These are phyloP conservation scores for Mormyrops attenuatus DNA, from an alignment of 2,797 vertebrate species.

Conservation along the genomic window DNA sequence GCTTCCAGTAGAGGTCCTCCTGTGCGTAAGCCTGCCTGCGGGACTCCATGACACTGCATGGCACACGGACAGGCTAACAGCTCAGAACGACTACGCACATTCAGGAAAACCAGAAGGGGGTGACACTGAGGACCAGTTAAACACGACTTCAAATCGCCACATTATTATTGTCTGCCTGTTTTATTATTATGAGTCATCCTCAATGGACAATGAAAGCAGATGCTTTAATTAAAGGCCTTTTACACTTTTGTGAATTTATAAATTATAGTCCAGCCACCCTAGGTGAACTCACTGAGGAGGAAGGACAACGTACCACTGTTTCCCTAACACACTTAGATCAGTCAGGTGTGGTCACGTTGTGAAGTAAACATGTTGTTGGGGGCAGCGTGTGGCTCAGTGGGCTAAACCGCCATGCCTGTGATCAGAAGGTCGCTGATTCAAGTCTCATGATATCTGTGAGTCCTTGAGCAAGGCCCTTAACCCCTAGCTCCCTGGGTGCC, in stretches of 20 bases:
- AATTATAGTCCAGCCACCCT: neutral
- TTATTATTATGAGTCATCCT: neutral
- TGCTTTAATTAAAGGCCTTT: neutral
- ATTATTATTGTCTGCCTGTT: neutral
- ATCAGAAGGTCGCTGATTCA: neutral
- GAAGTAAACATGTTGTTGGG: neutral
- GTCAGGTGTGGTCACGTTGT: neutral
- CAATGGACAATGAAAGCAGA: neutral
- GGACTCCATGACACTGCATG: conserved; percentile 59
- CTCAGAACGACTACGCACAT: neutral
- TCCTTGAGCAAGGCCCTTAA: neutral
- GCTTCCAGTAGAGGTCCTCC: conserved; percentile 64
- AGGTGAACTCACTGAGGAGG: neutral
- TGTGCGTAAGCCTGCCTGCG: conserved; percentile 57
- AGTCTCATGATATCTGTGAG: neutral
- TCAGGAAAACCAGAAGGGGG: neutral
- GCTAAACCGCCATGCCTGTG: neutral
- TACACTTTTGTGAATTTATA: neutral
- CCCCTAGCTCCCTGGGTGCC: neutral
- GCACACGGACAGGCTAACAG: conserved; percentile 2
- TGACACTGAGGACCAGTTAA: neutral
- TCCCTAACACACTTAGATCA: neutral
- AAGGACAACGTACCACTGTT: neutral
- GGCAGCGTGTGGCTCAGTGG: neutral
- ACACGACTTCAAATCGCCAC: neutral